phyloP scores from a whole-genome alignment of 2,113 vertebrate genomes.

The Labrus mixtus region DNA sequence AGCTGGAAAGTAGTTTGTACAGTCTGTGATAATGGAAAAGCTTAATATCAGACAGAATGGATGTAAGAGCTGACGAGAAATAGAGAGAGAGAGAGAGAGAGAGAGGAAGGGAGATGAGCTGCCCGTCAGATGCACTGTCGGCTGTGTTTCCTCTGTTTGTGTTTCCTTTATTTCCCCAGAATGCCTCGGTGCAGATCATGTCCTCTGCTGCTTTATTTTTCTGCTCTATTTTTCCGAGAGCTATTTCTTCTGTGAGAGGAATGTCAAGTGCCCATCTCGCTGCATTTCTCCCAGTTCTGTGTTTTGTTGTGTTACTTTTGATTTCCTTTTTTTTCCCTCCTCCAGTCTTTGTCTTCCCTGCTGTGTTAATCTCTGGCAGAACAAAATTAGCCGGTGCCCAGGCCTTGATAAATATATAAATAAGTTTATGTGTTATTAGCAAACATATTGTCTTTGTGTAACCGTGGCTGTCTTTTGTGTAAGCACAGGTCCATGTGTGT shows the following conservation, averaged over 20 bases:
- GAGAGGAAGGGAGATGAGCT: constrained; percentile 35
- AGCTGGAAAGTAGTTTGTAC: not conserved
- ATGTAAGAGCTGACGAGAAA: not conserved
- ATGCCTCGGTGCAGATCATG: constrained; percentile 65
- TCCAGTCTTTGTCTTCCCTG: constrained; percentile 23
- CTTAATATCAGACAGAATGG: constrained; percentile 9
- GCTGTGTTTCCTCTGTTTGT: constrained; percentile 41
- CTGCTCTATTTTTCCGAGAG: constrained; percentile 72
- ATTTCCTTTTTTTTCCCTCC: constrained; percentile 32
- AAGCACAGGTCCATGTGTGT: constrained; percentile 6
- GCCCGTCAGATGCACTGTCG: constrained; percentile 29
- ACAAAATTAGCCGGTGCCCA: not conserved
- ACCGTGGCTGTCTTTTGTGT: constrained; percentile 58
- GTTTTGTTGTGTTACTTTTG: constrained; percentile 63
- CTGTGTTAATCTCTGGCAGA: not conserved
- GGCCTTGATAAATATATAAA: not conserved
- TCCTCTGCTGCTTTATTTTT: constrained; percentile 73
- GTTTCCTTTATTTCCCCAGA: constrained; percentile 56
- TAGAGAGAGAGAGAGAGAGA: not conserved
- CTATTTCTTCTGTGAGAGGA: constrained; percentile 80
- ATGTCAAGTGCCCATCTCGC: constrained; percentile 77
- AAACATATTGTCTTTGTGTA: constrained; percentile 18
- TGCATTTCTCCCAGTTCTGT: constrained; percentile 43
- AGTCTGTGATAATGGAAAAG: constrained; percentile 3
- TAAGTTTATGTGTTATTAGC: constrained; percentile 37